Base-by-base conservation (phyloP, 2,888 invertebrate genomes). In the Lymantria dispar region DNA sequence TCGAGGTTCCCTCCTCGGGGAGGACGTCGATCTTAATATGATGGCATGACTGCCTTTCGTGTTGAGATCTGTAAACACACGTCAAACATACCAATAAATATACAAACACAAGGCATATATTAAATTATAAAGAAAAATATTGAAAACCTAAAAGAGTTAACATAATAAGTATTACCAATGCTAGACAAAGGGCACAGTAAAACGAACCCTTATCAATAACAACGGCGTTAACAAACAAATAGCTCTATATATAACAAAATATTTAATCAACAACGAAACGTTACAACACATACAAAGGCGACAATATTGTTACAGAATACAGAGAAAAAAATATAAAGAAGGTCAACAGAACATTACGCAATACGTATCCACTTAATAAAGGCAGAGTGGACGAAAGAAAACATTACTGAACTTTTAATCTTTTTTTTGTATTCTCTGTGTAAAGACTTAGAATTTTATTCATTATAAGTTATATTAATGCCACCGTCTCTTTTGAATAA, bases 261-360 rank as follows among this genome's bases (percentile, higher is more conserved):
- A 54, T 61, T 56, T 61, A 67, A 67, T 64, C 64, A 57, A 55
- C 48, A 43, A 33, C 43, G 44, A 47, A 56, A 56, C 41, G 56
- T 66, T 44, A 57, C 52, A 57, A 50, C 33, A 12, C 7, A n/a
- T 9, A 63, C 53, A 61, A 64, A 37, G 22, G 52, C 45, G 52
- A 54, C 48, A 54, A 44, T 48, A 44, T 11, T 45, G 50, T 46
- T 39, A 41, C 48, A 47, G 8, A 33, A 12, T 10, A n/a, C 3
- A 48, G 50, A 11, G 14, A 31, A 47, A 42, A 22, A 22, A 22
- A 22, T 22, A 44, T 10, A 33, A 8, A 53, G 56, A 44, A 56
- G 39, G n/a, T 42, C 10, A 29, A 43, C 9, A n/a, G n/a, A 38
- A 10, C 8, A 38, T 29, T 13, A 10, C 12, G 9, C 13, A 31